These are phyloP conservation scores for Hapalemur alaotrensis DNA, from an alignment of 2,797 vertebrate genomes.

Conservation along the genomic window DNA sequence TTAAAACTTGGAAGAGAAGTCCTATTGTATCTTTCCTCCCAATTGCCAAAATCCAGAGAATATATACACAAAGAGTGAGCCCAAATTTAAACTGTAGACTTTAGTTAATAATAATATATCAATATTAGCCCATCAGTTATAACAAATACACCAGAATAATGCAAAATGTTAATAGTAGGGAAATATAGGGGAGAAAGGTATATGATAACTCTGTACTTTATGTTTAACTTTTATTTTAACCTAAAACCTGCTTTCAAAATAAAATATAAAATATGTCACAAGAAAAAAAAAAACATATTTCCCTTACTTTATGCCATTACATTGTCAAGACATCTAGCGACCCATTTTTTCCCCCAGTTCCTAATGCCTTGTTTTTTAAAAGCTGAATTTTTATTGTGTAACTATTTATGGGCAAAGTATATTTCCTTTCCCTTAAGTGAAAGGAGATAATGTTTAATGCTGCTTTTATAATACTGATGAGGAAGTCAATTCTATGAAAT, in stretches of 20 bases:
- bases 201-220: neutral
- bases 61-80: neutral
- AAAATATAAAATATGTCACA: neutral
- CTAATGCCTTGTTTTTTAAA: neutral
- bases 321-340: neutral
- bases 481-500: neutral
- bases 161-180: neutral
- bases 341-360: neutral
- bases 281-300: neutral
- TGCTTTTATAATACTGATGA: neutral
- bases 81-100: neutral
- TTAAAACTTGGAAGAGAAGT: neutral
- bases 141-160: neutral
- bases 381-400: neutral
- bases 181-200: neutral
- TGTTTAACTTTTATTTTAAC: neutral
- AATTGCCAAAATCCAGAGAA: neutral
- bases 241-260: neutral
- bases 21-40: neutral
- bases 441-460: slow-evolving; percentile 5
- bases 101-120: neutral
- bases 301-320: neutral
- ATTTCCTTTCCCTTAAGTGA: neutral
- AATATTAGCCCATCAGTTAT: neutral
- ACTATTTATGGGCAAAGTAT: neutral